Conservation (phyloP, 1,140 invertebrate genomes). For the Drosophila watanabei region DNA sequence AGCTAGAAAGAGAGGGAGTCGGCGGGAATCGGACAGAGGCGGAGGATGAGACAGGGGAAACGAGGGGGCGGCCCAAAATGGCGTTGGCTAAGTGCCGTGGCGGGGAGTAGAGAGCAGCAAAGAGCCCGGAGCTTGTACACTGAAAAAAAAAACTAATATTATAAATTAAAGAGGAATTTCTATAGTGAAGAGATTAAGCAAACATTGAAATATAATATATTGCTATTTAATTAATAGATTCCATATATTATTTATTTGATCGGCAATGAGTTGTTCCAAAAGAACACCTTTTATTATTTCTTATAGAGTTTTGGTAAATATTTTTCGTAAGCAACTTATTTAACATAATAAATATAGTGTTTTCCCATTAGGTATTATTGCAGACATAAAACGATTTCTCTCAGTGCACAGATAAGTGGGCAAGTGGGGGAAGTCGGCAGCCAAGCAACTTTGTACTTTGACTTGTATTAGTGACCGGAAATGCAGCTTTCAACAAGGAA, state of each 20-base stretch:
- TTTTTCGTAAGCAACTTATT: neutral
- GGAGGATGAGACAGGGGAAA: constrained; percentile 8
- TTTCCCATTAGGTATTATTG: neutral
- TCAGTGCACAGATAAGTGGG: constrained; percentile 19
- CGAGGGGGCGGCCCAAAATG: constrained; percentile 47
- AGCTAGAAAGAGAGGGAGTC: constrained; percentile 15
- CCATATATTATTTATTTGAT: too few species aligned
- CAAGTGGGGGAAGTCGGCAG: constrained; percentile 49
- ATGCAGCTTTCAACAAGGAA: constrained; percentile 70
- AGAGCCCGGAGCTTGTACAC: neutral
- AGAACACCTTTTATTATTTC: neutral
- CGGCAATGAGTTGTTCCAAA: too few species aligned
- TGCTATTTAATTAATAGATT: neutral
- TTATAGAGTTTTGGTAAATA: too few species aligned
- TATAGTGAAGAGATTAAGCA: neutral
- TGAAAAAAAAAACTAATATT: neutral
- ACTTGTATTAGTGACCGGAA: constrained; percentile 84
- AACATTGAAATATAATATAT: neutral
- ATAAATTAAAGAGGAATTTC: too few species aligned
- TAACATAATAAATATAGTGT: neutral
- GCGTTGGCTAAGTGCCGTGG: constrained; percentile 79
- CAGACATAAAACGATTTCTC: neutral
- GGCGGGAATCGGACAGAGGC: constrained; percentile 14
- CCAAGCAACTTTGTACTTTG: constrained; percentile 78
- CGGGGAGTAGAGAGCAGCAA: constrained; percentile 54